Percentiles rank a stretch among this genome's conserved stretches.
These are phyloP conservation scores for Notechis scutatus DNA, from an alignment of 2,113 vertebrate genomes.

Conservation along the genomic window DNA sequence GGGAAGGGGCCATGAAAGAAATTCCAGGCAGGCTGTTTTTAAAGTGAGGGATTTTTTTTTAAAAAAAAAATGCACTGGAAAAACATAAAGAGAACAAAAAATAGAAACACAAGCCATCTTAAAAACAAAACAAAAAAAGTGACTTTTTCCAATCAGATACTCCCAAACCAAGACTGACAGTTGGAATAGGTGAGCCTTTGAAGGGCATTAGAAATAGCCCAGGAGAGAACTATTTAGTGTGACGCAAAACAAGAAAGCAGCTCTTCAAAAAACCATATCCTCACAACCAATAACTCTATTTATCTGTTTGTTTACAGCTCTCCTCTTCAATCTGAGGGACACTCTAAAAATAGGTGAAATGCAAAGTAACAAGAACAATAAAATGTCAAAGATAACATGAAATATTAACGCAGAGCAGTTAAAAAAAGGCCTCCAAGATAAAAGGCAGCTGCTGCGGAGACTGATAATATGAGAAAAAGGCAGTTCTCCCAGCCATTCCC, in stretches of 20 bases:
- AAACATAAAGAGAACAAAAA: slow-evolving; percentile 65
- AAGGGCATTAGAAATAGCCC: background rate
- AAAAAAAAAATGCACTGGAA: slow-evolving; percentile 40
- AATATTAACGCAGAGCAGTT: background rate
- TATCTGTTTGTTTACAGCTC: background rate
- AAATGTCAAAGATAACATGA: background rate
- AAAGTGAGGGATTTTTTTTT: slow-evolving; percentile 15
- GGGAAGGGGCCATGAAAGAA: slow-evolving; percentile 70
- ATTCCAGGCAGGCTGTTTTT: slow-evolving; percentile 64
- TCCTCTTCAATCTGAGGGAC: background rate
- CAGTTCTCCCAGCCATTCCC: background rate
- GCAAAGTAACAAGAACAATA: background rate
- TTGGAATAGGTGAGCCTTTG: background rate
- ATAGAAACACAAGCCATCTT: slow-evolving; percentile 57
- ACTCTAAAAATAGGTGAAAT: background rate
- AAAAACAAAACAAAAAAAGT: background rate
- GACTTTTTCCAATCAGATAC: slow-evolving; percentile 17
- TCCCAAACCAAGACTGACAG: background rate
- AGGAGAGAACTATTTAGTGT: background rate
- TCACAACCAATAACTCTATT: background rate
- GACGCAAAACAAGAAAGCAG: background rate
- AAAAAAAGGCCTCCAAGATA: background rate
- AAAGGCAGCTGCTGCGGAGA: background rate
- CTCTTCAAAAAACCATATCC: background rate
- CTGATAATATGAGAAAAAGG: background rate